These are phyloP conservation scores for Tenthredo mesomela DNA, from an alignment of 2,888 invertebrate genomes.

Conservation along the genomic window DNA sequence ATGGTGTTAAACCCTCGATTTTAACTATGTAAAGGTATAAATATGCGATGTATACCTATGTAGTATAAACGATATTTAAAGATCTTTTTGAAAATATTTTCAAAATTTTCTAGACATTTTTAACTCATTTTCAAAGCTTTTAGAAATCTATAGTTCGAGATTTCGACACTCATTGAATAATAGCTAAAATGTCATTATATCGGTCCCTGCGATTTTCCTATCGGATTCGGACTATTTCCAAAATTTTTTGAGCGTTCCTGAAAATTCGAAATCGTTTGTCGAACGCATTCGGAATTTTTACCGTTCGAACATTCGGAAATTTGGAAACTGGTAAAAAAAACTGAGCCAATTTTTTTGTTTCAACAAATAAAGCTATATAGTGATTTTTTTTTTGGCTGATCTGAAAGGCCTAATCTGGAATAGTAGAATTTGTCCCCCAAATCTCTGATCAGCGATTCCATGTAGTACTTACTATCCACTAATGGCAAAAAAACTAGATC, in stretches of 20 bases:
- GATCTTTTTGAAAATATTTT: neutral
- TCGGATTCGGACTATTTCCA: too few relatives aligned
- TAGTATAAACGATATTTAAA: neutral
- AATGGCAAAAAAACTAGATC: neutral
- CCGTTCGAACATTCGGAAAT: too few relatives aligned
- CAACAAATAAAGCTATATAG: neutral
- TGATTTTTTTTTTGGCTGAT: neutral
- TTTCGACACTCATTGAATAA: too few relatives aligned
- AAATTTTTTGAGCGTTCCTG: too few relatives aligned
- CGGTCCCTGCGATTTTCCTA: too few relatives aligned
- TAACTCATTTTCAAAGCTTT: neutral
- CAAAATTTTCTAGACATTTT: neutral
- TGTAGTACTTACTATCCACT: neutral
- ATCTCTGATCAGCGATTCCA: neutral
- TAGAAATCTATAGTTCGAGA: neutral
- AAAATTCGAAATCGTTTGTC: too few relatives aligned
- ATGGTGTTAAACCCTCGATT: conserved; percentile 1
- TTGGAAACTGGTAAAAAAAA: too few relatives aligned
- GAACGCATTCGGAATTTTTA: too few relatives aligned
- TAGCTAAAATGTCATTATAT: too few relatives aligned
- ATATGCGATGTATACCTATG: neutral
- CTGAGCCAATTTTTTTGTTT: neutral
- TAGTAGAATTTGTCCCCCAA: neutral
- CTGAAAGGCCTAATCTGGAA: neutral
- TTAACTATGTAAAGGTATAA: neutral